Evolutionary conservation across 2,113 vertebrate species (phyloP), one percentile per base, ranked within the genome.

Genomic region (Ivindomyrus marchei): DNA sequence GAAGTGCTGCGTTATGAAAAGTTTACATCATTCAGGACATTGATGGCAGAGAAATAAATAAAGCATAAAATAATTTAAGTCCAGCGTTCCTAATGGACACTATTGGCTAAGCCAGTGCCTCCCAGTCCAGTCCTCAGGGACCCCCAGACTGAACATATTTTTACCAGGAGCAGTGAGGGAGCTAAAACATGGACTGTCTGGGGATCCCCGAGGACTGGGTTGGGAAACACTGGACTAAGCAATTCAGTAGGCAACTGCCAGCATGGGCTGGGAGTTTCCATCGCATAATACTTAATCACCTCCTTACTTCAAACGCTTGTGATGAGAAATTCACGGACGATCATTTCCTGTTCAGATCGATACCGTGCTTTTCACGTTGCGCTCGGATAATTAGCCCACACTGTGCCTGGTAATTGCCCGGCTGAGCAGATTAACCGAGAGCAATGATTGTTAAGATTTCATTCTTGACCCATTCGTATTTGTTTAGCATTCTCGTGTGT

Each of bases 291-390:
- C 31, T 9, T 52, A 7, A n/a, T 27, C 50, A 56, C 50, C 13
- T 53, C 3, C n/a, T 87, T 52, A 52, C 49, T 36, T 56, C 45
- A 46, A 85, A 45, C 24, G 9, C 45, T n/a, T 46, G 36, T 85
- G 45, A 56, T 89, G 50, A 36, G 21, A 46, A 77, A 80, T 89
- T 53, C 24, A 27, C 66, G 9, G 47, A 36, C 46, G 42, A 36
- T 89, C 19, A 50, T 24, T 89, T 77, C 47, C n/a, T 80, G 47
- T 39, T 27, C 66, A 77, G 70, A 89, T 89, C 45, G 47, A 89
- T 77, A 89, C 31, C 4, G 58, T 19, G 39, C 88, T 13, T 1
- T 66, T 36, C 27, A 31, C 46, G 17, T 27, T 2, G 46, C 3
- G 8, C 31, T 47, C 8, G 47, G 46, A 80, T 39, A 52, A 77